These are phyloP conservation scores for Chrysopilus asiliformis DNA, from an alignment of 2,888 invertebrate species.

Conservation along the genomic window DNA sequence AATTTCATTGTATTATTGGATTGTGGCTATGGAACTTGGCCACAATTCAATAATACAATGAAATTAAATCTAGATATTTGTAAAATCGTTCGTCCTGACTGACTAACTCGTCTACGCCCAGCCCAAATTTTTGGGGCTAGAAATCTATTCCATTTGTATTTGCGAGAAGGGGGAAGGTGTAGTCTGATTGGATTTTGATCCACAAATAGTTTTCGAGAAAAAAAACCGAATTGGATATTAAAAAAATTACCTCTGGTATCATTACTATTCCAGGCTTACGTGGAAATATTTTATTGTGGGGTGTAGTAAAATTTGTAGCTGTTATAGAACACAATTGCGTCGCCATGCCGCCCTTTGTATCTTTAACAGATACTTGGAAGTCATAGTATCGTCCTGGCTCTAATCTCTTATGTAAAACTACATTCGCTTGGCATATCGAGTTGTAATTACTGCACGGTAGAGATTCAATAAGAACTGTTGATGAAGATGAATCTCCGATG, in stretches of 20 bases:
- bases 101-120: no score
- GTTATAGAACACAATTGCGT: constrained; percentile 66
- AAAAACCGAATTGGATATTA: no score
- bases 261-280: constrained; percentile 64
- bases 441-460: constrained; percentile 76
- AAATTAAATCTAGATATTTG: no score
- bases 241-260: constrained; percentile 55
- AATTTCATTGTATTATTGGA: no score
- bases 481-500: constrained; percentile 58
- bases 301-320: constrained; percentile 73
- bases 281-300: constrained; percentile 69
- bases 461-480: constrained; percentile 64
- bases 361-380: constrained; percentile 57
- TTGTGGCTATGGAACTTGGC: no score
- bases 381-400: constrained; percentile 75
- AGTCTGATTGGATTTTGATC: no score
- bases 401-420: constrained; percentile 60
- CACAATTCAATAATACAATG: no score
- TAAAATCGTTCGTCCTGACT: no score
- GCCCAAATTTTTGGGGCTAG: no score
- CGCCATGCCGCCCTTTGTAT: constrained; percentile 63
- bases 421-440: constrained; percentile 80
- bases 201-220: constrained; percentile 2
- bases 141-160: no score
- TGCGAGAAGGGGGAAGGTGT: no score